A percentile compares a stretch with the other conserved stretches of the same genome.
Evolutionary conservation across 2,888 invertebrate species (phyloP).

Genomic region (Epinotia brunnichana): DNA sequence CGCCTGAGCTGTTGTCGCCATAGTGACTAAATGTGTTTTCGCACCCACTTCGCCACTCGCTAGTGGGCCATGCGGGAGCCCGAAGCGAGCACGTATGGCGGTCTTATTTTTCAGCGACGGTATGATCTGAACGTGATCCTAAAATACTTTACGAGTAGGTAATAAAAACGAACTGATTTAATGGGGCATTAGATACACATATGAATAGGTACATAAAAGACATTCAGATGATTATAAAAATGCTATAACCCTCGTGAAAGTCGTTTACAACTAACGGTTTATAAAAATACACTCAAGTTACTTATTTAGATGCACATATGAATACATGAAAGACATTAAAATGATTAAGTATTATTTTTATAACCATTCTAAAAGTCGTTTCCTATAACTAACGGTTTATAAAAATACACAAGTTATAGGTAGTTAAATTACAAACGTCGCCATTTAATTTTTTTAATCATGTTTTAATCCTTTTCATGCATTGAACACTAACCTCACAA

Average conservation of each 20-base stretch:
- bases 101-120: conserved; percentile 22
- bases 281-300: neutral
- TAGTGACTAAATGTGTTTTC: conserved; percentile 75
- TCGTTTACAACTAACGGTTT: neutral
- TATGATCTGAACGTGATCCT: neutral
- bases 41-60: conserved; percentile 68
- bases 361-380: neutral
- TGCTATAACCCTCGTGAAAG: neutral
- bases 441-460: too few species aligned
- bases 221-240: conserved; percentile 22
- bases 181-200: conserved; percentile 26
- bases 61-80: conserved; percentile 54
- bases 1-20: conserved; percentile 76
- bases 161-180: conserved; percentile 30
- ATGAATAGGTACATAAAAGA: conserved; percentile 1
- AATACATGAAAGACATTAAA: conserved; percentile 19
- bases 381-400: neutral
- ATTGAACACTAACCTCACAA: too few species aligned
- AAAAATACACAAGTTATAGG: neutral
- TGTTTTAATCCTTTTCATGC: too few species aligned
- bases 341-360: conserved; percentile 5
- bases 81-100: conserved; percentile 47
- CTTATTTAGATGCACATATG: neutral
- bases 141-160: conserved; percentile 23
- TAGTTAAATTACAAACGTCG: neutral